Evolutionary conservation across 2,113 vertebrate genomes (phyloP), one percentile per base, ranked within the genome.

Genomic region (Jaculus jaculus): DNA sequence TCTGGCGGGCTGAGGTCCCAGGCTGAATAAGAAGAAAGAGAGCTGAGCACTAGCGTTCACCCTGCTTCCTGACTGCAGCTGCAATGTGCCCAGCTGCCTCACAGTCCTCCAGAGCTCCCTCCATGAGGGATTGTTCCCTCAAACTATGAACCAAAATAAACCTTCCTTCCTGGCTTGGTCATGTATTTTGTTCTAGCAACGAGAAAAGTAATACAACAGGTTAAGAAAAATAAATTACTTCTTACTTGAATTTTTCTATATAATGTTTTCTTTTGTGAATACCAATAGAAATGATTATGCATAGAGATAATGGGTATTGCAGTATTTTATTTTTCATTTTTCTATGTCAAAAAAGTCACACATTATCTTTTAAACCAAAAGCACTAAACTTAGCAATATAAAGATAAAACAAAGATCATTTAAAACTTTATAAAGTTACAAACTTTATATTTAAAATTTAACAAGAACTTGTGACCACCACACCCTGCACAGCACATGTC

Each of bases 341-440:
- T 89, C 74, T 90, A 21, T 58, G n/a, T 28, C 83, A 90, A 91
- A 71, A 85, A 51, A 84, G 20, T 81, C 80, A 60, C 47, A 65
- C 54, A 26, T 51, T 74, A 26, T 72, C 89, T 91, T 58, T 84
- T 87, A 81, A 78, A 79, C 78, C 54, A 87, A 96, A 90, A 84
- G n/a, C 66, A 94, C 74, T 84, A 80, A 61, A 74, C 32, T 79
- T 65, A 84, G 51, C 18, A 87, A 80, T 34, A 90, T 39, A 87
- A 86, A 85, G 75, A 80, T 60, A 86, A 78, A 85, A 79, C 34
- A 47, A 47, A 47, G 42, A 47, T 47, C 42, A 47, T 47, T 47
- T 47, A 47, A 47, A 47, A 47, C 8, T 5, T 47, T 47, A 47
- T 47, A 47, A 47, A 47, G 42, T 47, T 47, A 47, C 42, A 47